Conservation (phyloP, 2,797 vertebrate genomes). For the Lateolabrax maculatus region DNA sequence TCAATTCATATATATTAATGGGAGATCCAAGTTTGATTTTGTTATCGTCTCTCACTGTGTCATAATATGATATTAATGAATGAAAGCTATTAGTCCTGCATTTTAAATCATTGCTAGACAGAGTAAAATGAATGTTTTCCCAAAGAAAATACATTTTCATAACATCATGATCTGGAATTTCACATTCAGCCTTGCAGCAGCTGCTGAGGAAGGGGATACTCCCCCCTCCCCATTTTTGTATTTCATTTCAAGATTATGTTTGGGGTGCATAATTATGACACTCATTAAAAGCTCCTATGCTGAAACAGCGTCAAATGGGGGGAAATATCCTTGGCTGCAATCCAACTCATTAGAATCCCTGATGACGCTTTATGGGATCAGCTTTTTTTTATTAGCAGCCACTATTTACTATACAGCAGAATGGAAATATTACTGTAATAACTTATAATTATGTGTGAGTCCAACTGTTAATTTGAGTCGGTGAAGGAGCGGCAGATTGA, state of each 20-base stretch:
- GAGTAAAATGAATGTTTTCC: slow-evolving; percentile 68
- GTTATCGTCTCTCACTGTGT: slow-evolving; percentile 69
- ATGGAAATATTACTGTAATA: slow-evolving; percentile 81
- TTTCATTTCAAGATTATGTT: slow-evolving; percentile 82
- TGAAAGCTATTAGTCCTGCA: slow-evolving; percentile 73
- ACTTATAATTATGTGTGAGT: slow-evolving; percentile 77
- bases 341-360: slow-evolving; percentile 83
- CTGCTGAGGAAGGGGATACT: slow-evolving; percentile 48
- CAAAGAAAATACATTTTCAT: slow-evolving; percentile 65
- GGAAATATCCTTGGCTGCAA: slow-evolving; percentile 77
- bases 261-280: slow-evolving; percentile 81
- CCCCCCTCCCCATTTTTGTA: slow-evolving; percentile 52
- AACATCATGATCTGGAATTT: slow-evolving; percentile 65
- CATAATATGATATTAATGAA: slow-evolving; percentile 81
- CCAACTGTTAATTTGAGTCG: slow-evolving; percentile 76
- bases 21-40: slow-evolving; percentile 76
- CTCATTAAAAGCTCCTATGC: slow-evolving; percentile 81
- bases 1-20: slow-evolving; percentile 79
- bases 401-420: slow-evolving; percentile 77
- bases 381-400: slow-evolving; percentile 71
- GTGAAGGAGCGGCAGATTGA: slow-evolving; percentile 71
- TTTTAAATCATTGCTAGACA: slow-evolving; percentile 67
- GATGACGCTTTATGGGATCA: slow-evolving; percentile 76
- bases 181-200: slow-evolving; percentile 68
- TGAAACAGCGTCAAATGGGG: slow-evolving; percentile 77